Evolutionary conservation across 2,113 vertebrate species (phyloP).

Genomic region (Natator depressus): DNA sequence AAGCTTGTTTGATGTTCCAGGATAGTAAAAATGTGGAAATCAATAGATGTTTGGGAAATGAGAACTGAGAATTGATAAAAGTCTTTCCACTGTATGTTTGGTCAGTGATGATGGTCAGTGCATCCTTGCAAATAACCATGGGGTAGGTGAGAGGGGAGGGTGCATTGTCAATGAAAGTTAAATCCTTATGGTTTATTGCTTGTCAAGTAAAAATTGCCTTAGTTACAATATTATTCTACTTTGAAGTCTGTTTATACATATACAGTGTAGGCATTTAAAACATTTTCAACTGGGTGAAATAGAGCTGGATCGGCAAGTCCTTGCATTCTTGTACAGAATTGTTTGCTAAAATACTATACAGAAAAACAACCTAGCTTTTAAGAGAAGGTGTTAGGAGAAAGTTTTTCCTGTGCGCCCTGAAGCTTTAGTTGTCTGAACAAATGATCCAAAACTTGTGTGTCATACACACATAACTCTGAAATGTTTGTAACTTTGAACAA

Average conservation of each 20-base stretch:
- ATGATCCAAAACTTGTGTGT: background rate
- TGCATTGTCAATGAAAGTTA: background rate
- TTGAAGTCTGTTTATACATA: background rate
- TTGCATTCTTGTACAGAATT: background rate
- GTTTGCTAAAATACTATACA: background rate
- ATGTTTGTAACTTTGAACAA: too few species aligned
- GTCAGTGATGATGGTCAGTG: background rate
- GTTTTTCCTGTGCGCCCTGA: background rate
- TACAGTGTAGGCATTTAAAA: background rate
- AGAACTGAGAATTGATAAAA: background rate
- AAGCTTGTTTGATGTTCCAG: background rate
- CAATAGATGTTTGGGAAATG: background rate
- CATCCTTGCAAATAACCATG: background rate
- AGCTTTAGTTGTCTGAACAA: background rate
- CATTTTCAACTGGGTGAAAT: background rate
- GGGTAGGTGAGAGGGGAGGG: background rate
- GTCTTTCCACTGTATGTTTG: background rate
- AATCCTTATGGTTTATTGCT: background rate
- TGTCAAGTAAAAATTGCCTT: background rate
- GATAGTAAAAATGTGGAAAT: background rate
- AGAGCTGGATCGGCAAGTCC: background rate
- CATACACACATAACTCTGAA: background rate
- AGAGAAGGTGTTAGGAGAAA: background rate
- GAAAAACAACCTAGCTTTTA: background rate
- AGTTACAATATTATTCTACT: background rate